phyloP scores from a whole-genome alignment of 2,797 vertebrate species.

The Paguma larvata region DNA sequence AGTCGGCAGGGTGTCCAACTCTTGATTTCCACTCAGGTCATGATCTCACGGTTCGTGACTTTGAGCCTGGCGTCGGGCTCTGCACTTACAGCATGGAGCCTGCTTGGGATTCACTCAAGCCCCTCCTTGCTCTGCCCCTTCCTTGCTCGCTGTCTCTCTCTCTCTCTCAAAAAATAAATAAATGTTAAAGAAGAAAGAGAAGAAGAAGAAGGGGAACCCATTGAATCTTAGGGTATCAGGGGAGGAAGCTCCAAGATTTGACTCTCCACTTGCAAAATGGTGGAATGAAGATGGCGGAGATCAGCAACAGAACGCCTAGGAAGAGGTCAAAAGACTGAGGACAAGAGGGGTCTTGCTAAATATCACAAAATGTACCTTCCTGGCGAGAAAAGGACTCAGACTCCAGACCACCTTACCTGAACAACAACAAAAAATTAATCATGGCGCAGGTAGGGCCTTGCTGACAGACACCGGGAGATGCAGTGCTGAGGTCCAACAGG shows the following conservation, averaged over 20 bases:
- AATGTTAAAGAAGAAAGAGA: too few relatives aligned
- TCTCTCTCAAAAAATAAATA: too few relatives aligned
- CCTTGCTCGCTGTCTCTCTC: too few relatives aligned
- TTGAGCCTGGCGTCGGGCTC: too few relatives aligned
- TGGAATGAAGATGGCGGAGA: neutral
- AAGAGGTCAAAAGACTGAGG: neutral
- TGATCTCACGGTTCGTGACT: too few relatives aligned
- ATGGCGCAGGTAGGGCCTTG: accelerated
- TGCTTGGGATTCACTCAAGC: too few relatives aligned
- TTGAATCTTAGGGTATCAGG: neutral
- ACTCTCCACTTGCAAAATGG: neutral
- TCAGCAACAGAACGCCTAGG: neutral
- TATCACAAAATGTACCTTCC: neutral
- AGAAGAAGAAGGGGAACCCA: too few relatives aligned
- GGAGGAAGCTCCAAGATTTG: neutral
- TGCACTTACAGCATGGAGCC: too few relatives aligned
- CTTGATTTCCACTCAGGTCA: too few relatives aligned
- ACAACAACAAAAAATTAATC: neutral
- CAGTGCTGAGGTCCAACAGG: neutral
- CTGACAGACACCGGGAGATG: neutral
- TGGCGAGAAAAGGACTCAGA: neutral
- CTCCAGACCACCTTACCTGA: neutral
- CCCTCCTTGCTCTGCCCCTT: too few relatives aligned
- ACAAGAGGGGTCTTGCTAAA: neutral
- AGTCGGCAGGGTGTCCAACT: too few relatives aligned